phyloP scores from a whole-genome alignment of 2,797 vertebrate genomes.

The Dermochelys coriacea region DNA sequence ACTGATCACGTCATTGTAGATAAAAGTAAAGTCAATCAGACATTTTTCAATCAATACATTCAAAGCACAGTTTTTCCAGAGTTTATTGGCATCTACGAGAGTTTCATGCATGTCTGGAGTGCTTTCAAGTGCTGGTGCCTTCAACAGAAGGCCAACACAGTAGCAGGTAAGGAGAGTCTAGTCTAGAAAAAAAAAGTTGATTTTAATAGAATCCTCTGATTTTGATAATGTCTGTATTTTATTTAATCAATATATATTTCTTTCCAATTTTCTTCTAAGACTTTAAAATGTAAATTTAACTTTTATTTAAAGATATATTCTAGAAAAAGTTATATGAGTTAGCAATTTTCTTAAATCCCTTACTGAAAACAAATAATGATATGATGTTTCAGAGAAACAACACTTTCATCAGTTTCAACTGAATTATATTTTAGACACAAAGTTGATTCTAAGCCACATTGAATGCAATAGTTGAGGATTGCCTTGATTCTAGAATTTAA shows the following conservation, averaged over 20 bases:
- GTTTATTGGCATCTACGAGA: neutral
- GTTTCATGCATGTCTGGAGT: neutral
- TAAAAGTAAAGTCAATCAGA: neutral
- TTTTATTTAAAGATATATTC: neutral
- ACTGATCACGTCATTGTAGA: neutral
- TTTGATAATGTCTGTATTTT: neutral
- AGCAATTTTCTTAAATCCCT: neutral
- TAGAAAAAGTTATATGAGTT: neutral
- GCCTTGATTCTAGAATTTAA: neutral
- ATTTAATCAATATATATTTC: neutral
- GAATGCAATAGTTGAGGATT: neutral
- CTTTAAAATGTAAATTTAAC: neutral
- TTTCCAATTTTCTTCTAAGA: neutral
- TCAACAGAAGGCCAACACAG: neutral
- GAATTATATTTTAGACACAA: neutral
- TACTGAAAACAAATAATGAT: neutral
- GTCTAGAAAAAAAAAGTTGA: neutral
- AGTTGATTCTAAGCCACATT: conserved; percentile 18
- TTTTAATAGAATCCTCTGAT: neutral
- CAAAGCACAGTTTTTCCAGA: neutral
- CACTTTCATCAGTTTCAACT: neutral
- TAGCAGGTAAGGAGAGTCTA: neutral
- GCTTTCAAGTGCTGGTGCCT: neutral
- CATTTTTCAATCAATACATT: neutral
- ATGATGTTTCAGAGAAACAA: neutral